Base-by-base conservation (phyloP, 2,113 vertebrate species). In the Anguilla japonica region DNA sequence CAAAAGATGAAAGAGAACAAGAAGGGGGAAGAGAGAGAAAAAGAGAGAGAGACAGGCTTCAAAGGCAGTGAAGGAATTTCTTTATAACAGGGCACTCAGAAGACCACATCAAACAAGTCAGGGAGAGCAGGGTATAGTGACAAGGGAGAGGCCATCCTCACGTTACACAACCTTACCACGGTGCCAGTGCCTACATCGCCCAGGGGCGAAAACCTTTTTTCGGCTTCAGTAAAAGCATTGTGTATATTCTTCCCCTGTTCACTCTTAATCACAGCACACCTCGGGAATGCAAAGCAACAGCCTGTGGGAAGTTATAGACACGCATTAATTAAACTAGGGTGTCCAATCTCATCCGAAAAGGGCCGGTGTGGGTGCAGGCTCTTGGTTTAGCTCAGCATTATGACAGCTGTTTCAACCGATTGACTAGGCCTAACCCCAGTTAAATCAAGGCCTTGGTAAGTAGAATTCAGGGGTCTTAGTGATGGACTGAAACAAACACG, bases 21-120 rank as follows among this genome's bases (percentile, higher is more conserved):
- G 92, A 93, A 84, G 1, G 53, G 67, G 83, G 89, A 83, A 82
- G 78, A 90, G 90, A 88, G 88, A 57, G 50, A 39, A 89, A 88
- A 41, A 80, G 60, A 57, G 34, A 34, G 34, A 34, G 34, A 34
- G 2, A 91, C 85, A 86, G 75, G 92, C 95, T 95, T 96, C 95
- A 96, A 95, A 95, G 94, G 89, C 56, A 89, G 82, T 90, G 84
- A 94, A 93, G 92, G 93, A 94, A 93, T 91, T 93, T 91, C 95
- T 93, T 93, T 92, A 67, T 67, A 94, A 93, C 88, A 89, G n/a
- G 86, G 89, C 89, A 91, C 95, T 94, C 94, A 79, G 88, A 92
- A 93, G 94, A 95, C 94, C 95, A 96, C 94, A 95, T 95, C 94
- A 96, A 96, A 96, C 90, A 89, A n/a, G 34, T 67, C 56, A 29